Base-by-base conservation (phyloP, 2,797 vertebrate genomes). In the Macrochelys suwanniensis region DNA sequence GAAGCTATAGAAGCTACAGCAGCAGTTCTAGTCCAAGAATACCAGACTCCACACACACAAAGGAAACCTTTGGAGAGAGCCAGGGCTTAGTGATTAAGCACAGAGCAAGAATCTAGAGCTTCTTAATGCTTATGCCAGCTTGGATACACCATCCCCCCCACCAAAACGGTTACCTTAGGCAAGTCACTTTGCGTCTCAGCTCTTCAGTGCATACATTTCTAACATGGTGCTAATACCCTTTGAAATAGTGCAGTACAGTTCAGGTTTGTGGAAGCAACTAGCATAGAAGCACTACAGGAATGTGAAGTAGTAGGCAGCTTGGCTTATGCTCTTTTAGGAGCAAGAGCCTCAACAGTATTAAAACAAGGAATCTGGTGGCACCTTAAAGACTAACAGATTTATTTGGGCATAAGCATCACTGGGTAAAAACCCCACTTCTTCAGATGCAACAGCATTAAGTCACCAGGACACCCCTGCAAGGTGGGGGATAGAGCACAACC, bases 171-270 rank as follows among this genome's bases (percentile, higher is more conserved):
- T 87, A 88, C 56, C 80, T 78, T 5, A 85, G 77, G 57, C 54
- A 68, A 10, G n/a, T 68, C 42, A 61, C 45, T 96, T 95, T 78
- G 26, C 59, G 93, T 84, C 61, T 7, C 47, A 92, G 90, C 80
- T 82, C 80, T 84, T 95, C 76, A 90, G 74, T 84, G 95, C 83
- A 92, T 92, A 89, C 51, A 25, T 96, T 94, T 94, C 89, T 91
- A 57, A 96, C 84, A 76, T 88, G 78, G 51, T 84, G 94, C 96
- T 90, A 79, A 45, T 71, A 90, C 95, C 92, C 92, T 89, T 79
- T 33, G 80, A 87, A 61, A 47, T 15, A 47, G 12, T 7, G 45
- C 5, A 17, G 6, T 49, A 77, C 23, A 15, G 12, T 6, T 47
- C 74, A 28, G 45, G 45, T 15, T 77, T 77, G 42, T 49, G 13